A percentile compares a stretch with the other conserved stretches of the same genome.
Conservation (phyloP, 92 coral and sea anemone species). For the Parazoanthus darwini region DNA sequence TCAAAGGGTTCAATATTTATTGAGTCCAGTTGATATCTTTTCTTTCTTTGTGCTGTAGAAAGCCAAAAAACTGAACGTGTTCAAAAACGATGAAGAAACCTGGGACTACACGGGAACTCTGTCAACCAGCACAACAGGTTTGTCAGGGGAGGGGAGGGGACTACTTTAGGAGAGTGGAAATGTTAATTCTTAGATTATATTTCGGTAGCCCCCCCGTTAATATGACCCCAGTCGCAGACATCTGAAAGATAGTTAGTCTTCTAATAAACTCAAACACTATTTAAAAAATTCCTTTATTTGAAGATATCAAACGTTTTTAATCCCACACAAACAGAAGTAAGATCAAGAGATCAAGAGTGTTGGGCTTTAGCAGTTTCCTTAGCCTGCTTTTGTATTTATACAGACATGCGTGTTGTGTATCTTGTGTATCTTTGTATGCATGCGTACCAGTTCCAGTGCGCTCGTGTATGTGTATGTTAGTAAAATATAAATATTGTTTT, state of each 20-base stretch:
- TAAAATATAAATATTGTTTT: not conserved
- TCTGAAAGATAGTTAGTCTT: not conserved
- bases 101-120: conserved; percentile 98
- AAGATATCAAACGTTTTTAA: not conserved
- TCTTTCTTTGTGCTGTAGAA: conserved; percentile 53
- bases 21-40: not conserved
- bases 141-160: conserved; percentile 12
- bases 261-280: too few relatives aligned
- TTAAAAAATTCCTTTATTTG: not conserved
- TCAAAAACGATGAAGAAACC: conserved; percentile 96
- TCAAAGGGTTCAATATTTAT: not conserved
- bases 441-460: not conserved
- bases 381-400: not conserved
- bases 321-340: not conserved
- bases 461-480: not conserved
- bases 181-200: not conserved
- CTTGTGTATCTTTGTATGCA: not conserved
- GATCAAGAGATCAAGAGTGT: too few relatives aligned
- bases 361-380: not conserved
- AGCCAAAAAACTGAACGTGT: conserved; percentile 96
- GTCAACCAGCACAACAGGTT: conserved; percentile 49
- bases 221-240: not conserved
- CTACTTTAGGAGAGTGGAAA: not conserved
- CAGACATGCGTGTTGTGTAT: not conserved
- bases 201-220: too few relatives aligned